Evolutionary conservation across 2,113 vertebrate genomes (phyloP).

Genomic region (Chauna torquata): DNA sequence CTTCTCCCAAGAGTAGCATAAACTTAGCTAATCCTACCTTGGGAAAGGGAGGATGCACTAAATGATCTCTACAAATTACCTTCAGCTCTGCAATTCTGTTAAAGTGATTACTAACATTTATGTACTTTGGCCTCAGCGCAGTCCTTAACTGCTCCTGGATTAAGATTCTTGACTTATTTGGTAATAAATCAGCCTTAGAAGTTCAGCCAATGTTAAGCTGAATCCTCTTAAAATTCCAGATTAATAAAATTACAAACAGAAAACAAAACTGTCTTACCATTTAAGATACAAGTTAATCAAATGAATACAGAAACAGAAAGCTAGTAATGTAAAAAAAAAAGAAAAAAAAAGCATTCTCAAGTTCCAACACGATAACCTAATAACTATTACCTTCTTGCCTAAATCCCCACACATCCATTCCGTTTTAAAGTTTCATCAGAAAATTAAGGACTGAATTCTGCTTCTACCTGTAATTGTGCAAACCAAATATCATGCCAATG

Average conservation of each 20-base stretch:
- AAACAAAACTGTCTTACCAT: not conserved
- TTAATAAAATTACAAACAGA: not conserved
- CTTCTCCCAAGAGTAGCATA: not conserved
- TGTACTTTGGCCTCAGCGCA: not conserved
- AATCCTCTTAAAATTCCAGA: conserved; percentile 54
- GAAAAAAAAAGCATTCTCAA: accelerated
- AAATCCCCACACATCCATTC: not conserved
- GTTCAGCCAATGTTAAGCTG: not conserved
- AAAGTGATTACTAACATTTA: not conserved
- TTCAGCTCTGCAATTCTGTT: not conserved
- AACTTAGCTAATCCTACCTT: not conserved
- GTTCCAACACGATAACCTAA: not conserved
- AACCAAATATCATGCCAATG: not conserved
- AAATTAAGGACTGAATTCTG: not conserved
- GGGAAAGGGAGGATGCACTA: not conserved
- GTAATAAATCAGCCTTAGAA: not conserved
- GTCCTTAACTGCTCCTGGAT: not conserved
- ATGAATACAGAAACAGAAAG: not conserved
- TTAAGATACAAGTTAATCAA: not conserved
- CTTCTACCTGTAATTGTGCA: not conserved
- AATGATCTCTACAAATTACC: not conserved
- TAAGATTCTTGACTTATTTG: not conserved
- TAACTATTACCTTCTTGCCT: not conserved
- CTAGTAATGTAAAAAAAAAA: not conserved
- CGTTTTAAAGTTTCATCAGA: not conserved